A percentile compares a stretch with the other conserved stretches of the same genome.
phyloP scores from a whole-genome alignment of 2,888 invertebrate species.

The Tridacna gigas region DNA sequence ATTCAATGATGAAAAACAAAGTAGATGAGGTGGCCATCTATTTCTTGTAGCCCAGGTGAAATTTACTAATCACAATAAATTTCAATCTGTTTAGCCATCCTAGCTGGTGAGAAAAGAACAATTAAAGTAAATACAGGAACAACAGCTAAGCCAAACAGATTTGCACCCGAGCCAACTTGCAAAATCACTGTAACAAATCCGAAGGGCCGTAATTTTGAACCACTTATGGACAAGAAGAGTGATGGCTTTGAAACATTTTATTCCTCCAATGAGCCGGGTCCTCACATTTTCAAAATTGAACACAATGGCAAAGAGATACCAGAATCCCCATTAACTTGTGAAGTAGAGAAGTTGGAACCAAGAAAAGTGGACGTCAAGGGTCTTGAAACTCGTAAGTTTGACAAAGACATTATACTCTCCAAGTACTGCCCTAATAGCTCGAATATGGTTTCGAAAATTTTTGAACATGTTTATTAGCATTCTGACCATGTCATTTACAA shows the following conservation, averaged over 20 bases:
- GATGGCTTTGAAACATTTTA: conserved; percentile 88
- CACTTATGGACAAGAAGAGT: conserved; percentile 88
- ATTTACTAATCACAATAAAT: too few relatives aligned
- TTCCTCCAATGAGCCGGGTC: conserved; percentile 80
- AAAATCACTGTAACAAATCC: conserved; percentile 73
- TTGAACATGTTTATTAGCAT: too few relatives aligned
- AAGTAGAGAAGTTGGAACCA: conserved; percentile 87
- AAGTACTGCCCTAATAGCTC: too few relatives aligned
- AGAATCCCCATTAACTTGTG: conserved; percentile 82
- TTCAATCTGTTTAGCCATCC: conserved; percentile 42
- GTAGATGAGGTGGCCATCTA: too few relatives aligned
- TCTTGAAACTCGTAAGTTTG: conserved; percentile 93
- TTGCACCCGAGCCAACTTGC: conserved; percentile 88
- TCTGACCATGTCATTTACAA: too few relatives aligned
- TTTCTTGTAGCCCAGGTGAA: too few relatives aligned
- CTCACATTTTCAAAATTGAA: conserved; percentile 82
- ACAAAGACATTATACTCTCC: neutral
- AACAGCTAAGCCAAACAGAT: conserved; percentile 55
- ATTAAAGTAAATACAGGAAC: conserved; percentile 49
- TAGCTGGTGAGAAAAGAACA: conserved; percentile 53
- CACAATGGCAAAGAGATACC: conserved; percentile 83
- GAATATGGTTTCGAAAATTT: too few relatives aligned
- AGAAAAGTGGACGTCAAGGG: conserved; percentile 94
- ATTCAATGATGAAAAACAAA: too few relatives aligned
- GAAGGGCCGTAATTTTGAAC: conserved; percentile 57